These are phyloP conservation scores for Pachliopta kotzebuea DNA, from an alignment of 2,888 invertebrate genomes.

Conservation along the genomic window DNA sequence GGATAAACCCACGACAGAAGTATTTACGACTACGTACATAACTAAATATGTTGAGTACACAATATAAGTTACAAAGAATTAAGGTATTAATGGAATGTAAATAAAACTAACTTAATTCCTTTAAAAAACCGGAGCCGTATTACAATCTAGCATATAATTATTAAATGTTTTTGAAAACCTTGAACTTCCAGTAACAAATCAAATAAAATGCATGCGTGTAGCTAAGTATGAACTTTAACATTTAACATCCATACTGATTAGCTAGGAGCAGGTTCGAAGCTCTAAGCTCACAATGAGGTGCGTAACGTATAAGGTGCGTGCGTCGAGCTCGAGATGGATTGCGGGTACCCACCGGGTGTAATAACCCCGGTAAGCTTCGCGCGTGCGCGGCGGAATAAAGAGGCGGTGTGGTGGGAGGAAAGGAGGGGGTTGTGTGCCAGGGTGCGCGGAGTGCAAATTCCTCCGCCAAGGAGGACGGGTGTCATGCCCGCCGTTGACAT, in stretches of 20 bases:
- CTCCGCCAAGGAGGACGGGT: constrained; percentile 52
- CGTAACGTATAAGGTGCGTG: constrained; percentile 40
- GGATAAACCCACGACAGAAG: too few species aligned
- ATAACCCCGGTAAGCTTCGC: constrained; percentile 58
- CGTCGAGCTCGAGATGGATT: constrained; percentile 37
- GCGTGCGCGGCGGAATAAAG: constrained; percentile 40
- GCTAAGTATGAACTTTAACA: constrained; percentile 23
- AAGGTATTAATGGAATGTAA: too few species aligned
- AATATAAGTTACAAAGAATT: too few species aligned
- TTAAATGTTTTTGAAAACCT: too few species aligned
- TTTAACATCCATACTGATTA: constrained; percentile 27
- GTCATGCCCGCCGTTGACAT: constrained; percentile 41
- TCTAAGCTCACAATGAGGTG: constrained; percentile 41
- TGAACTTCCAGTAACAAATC: too few species aligned
- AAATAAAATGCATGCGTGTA: neutral
- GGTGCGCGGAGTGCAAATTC: constrained; percentile 48
- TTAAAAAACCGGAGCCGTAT: too few species aligned
- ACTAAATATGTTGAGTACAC: neutral
- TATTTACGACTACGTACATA: too few species aligned
- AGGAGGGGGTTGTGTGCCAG: constrained; percentile 16
- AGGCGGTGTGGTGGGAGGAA: neutral
- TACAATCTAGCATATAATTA: too few species aligned
- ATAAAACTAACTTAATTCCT: too few species aligned
- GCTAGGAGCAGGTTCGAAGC: constrained; percentile 23
- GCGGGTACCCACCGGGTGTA: constrained; percentile 52